Evolutionary conservation across 1,140 invertebrate species (phyloP).

Genomic region (Drosophila miranda): DNA sequence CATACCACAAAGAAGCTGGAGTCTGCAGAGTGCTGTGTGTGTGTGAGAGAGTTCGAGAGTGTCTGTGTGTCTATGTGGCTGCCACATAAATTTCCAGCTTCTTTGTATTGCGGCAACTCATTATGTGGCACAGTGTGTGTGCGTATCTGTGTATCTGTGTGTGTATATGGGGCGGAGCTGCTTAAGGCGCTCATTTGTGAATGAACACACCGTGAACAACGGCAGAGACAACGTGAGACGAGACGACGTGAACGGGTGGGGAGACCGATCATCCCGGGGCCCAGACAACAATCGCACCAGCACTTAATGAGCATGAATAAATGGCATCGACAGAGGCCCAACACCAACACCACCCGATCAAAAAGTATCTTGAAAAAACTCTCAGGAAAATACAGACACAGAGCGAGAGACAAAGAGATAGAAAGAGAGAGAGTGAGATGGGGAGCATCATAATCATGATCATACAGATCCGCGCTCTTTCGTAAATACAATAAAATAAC

Average conservation of each 20-base stretch:
- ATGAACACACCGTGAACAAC: conserved; percentile 75
- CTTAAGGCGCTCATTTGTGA: conserved; percentile 81
- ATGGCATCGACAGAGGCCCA: conserved; percentile 54
- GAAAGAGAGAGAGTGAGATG: conserved; percentile 22
- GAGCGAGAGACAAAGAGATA: conserved; percentile 13
- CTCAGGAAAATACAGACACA: no score
- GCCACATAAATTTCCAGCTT: conserved; percentile 70
- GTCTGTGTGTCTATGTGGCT: conserved; percentile 64
- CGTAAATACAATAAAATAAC: conserved; percentile 20
- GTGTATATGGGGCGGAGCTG: conserved; percentile 74
- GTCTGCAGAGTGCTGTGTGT: conserved; percentile 22
- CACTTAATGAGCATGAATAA: conserved; percentile 81
- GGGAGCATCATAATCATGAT: conserved; percentile 47
- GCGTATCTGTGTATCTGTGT: conserved; percentile 32
- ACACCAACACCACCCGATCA: neutral
- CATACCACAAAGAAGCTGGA: conserved; percentile 7
- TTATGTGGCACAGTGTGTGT: conserved; percentile 48
- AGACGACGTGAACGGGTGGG: conserved; percentile 5
- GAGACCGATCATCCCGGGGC: conserved; percentile 34
- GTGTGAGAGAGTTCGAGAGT: no score
- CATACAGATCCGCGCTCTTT: conserved; percentile 40
- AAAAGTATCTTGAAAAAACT: no score
- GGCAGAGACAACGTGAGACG: conserved; percentile 18
- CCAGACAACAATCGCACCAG: conserved; percentile 54
- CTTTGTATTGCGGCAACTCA: conserved; percentile 54